Base-by-base conservation (phyloP, 2,888 invertebrate genomes). In the Hartigia nigra region DNA sequence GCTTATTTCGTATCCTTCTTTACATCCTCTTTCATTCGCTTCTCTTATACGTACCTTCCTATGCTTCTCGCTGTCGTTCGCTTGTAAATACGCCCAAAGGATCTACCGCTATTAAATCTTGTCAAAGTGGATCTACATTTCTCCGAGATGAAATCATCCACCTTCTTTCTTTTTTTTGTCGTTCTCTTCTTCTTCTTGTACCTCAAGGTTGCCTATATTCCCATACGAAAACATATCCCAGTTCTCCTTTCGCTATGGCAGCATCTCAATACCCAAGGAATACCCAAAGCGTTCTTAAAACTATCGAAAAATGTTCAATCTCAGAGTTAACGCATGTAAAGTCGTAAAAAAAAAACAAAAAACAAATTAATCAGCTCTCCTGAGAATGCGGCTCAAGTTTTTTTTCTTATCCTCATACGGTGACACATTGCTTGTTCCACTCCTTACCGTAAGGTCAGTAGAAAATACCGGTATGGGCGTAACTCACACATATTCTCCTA, bases 101-200 rank as follows among this genome's bases (percentile, higher is more conserved):
- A 32, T 55, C 55, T n/a, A 23, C 31, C 69, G 36, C 55, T 72
- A 31, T 37, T 4, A 70, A 37, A 36, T 31, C n/a, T n/a, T n/a
- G 37, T n/a, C 72, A 39, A 76, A 76, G 39, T 23, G 12, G 14
- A 12, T 31, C 37, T 14, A 14, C 23, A 75, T 78, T 36, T 32
- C 36, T 70, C 12, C 31, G 69, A 31, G 74, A 72, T 76, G 36
- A 76, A 55, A 72, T 74, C 35, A 76, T 74, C 55, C 69, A 35
- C 69, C 14, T 75, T 69, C 69, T 36, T 77, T 76, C 39, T 77
- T 72, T 31, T 78, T 55, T 34, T 35, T 76, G 37, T 78, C 39
- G 4, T 39, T 70, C 76, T 76, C 12, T 35, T 31, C 12, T 36
- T 36, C 31, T 35, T n/a, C 70, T 70, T 74, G 74, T 36, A 34